These are phyloP conservation scores for Portunus trituberculatus DNA, from an alignment of 1,140 invertebrate genomes.

Conservation along the genomic window DNA sequence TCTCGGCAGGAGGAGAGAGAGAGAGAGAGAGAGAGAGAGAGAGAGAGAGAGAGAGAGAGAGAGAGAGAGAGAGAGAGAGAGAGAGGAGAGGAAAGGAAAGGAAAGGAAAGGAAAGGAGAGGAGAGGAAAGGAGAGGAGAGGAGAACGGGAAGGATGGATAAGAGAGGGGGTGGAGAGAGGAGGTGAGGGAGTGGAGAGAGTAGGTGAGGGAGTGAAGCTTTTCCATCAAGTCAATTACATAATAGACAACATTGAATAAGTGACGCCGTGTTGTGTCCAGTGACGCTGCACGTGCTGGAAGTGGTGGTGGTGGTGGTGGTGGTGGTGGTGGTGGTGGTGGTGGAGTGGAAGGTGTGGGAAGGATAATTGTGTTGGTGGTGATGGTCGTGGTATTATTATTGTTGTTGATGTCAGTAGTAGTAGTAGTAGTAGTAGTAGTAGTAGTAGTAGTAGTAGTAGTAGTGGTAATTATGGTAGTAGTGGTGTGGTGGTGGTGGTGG, in stretches of 20 bases:
- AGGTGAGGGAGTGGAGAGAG: background rate
- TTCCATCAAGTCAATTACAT: too few relatives aligned
- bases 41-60: background rate
- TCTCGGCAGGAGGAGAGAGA: too few relatives aligned
- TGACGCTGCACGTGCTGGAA: background rate
- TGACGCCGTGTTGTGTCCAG: too few relatives aligned
- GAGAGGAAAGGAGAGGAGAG: background rate
- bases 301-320: background rate
- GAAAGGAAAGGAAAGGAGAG: background rate
- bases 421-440: conserved; percentile 11
- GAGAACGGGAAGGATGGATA: background rate
- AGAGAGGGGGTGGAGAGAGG: background rate
- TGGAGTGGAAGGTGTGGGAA: background rate
- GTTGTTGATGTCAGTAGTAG: background rate
- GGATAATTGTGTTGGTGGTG: too few relatives aligned
- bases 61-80: background rate
- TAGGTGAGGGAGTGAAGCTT: background rate
- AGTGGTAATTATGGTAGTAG: conserved; percentile 1
- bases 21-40: background rate
- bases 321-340: background rate
- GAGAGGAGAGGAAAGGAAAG: too few relatives aligned
- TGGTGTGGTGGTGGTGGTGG: background rate
- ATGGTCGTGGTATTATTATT: too few relatives aligned
- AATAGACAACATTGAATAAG: too few relatives aligned
- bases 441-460: conserved; percentile 14